Percentiles rank a stretch among this genome's conserved stretches.
phyloP scores from a whole-genome alignment of 1,140 invertebrate genomes.

The Drosophila azteca region DNA sequence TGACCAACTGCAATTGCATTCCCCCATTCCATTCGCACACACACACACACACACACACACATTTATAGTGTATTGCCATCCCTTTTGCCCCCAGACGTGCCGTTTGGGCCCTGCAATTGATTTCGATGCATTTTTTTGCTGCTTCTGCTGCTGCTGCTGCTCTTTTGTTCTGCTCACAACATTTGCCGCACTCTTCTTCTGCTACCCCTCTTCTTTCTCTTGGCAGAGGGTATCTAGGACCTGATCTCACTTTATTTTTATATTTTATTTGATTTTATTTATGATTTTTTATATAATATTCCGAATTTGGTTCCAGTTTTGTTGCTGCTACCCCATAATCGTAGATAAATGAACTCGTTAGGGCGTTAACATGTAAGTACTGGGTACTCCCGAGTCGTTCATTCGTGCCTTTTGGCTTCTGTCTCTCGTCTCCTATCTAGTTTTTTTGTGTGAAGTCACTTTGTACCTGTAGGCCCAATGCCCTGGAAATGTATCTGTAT shows the following conservation, averaged over 20 bases:
- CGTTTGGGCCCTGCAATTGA: slow-evolving; percentile 76
- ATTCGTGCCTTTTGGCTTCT: not conserved
- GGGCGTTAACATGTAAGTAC: too few relatives aligned
- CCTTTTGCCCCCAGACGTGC: slow-evolving; percentile 53
- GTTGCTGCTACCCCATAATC: too few relatives aligned
- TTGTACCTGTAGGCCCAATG: slow-evolving; percentile 63
- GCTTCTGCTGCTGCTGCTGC: slow-evolving; percentile 52
- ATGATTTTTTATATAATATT: too few relatives aligned
- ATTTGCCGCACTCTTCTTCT: slow-evolving; percentile 15
- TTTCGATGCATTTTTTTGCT: slow-evolving; percentile 73
- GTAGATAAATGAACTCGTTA: too few relatives aligned
- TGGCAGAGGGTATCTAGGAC: too few relatives aligned
- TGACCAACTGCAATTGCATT: not conserved
- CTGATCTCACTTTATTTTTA: too few relatives aligned
- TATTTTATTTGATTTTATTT: too few relatives aligned
- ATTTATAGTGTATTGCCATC: not conserved
- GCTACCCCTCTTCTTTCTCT: too few relatives aligned
- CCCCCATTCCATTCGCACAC: slow-evolving; percentile 7
- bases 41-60: too few relatives aligned
- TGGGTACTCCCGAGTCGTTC: too few relatives aligned
- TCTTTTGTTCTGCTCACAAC: slow-evolving; percentile 63
- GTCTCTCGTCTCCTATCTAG: slow-evolving; percentile 56
- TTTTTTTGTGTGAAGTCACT: slow-evolving; percentile 73
- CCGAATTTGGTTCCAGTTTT: too few relatives aligned
- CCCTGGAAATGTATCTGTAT: slow-evolving; percentile 25